Evolutionary conservation across 1,140 invertebrate species (phyloP).

Genomic region (Sminthurides bifidus): DNA sequence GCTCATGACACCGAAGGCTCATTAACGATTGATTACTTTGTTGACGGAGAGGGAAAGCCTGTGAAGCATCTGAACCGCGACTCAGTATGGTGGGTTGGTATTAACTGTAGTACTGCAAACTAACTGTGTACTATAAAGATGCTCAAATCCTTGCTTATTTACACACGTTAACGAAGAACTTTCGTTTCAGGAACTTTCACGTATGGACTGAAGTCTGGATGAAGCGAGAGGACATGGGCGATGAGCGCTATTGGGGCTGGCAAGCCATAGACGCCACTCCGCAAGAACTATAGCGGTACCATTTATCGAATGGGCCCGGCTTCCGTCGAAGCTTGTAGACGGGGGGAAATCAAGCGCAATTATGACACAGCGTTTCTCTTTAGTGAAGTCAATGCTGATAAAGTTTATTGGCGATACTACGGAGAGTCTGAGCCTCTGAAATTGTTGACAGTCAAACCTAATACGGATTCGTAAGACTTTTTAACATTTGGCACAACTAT

Average conservation of each 20-base stretch:
- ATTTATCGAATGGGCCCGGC: slow-evolving; percentile 73
- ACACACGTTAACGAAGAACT: slow-evolving; percentile 27
- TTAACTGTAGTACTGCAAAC: neutral
- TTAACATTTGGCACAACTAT: neutral
- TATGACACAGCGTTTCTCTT: slow-evolving; percentile 77
- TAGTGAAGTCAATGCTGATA: slow-evolving; percentile 75
- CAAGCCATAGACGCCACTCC: slow-evolving; percentile 87
- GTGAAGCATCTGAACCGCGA: slow-evolving; percentile 69
- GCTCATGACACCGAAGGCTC: slow-evolving; percentile 84
- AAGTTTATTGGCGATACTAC: slow-evolving; percentile 64
- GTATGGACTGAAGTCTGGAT: slow-evolving; percentile 96
- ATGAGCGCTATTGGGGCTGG: slow-evolving; percentile 68
- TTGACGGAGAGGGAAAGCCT: slow-evolving; percentile 63
- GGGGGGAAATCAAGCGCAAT: slow-evolving; percentile 62
- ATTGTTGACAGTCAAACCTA: slow-evolving; percentile 58
- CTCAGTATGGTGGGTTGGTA: slow-evolving; percentile 56
- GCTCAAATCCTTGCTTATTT: neutral
- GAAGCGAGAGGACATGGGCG: slow-evolving; percentile 64
- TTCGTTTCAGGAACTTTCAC: slow-evolving; percentile 64
- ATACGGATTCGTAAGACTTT: slow-evolving; percentile 46
- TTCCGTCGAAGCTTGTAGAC: slow-evolving; percentile 56
- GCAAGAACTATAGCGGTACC: slow-evolving; percentile 71
- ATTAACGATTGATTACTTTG: slow-evolving; percentile 81
- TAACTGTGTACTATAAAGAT: neutral
- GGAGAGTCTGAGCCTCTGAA: slow-evolving; percentile 69